These are phyloP conservation scores for Odontocerum albicorne DNA, from an alignment of 2,888 invertebrate species.

Conservation along the genomic window DNA sequence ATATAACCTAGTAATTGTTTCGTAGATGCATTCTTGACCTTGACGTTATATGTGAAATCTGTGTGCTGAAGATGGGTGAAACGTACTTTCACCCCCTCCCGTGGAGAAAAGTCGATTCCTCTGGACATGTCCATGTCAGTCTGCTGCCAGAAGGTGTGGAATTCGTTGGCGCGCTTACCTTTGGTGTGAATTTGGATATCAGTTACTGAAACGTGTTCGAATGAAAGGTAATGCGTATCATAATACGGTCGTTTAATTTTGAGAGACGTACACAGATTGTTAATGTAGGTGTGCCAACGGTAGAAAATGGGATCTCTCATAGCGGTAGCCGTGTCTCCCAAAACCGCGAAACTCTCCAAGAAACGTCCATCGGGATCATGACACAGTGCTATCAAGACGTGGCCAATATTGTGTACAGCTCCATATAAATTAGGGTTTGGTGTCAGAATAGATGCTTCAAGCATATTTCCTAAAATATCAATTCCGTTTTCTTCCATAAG, in stretches of 20 bases:
- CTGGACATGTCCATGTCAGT: constrained; percentile 43
- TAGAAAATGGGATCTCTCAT: constrained; percentile 88
- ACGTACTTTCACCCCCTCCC: constrained; percentile 37
- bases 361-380: constrained; percentile 63
- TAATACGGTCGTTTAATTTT: no score
- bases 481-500: constrained; percentile 74
- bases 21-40: constrained; percentile 24
- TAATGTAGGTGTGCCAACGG: constrained; percentile 80
- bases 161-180: no score
- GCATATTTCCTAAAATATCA: constrained; percentile 63
- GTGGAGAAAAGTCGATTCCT: constrained; percentile 43
- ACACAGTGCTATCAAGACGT: constrained; percentile 58
- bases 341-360: constrained; percentile 74
- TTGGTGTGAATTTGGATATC: no score
- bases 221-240: no score
- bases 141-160: no score
- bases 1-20: constrained; percentile 38
- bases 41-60: constrained; percentile 38
- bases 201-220: no score
- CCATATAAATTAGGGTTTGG: constrained; percentile 58
- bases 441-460: constrained; percentile 58
- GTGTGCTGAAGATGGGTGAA: constrained; percentile 43
- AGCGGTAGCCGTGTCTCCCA: constrained; percentile 80
- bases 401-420: constrained; percentile 64
- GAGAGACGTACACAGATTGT: no score